Base-by-base conservation (phyloP, 1,140 invertebrate genomes). In the Dendrolimus kikuchii region DNA sequence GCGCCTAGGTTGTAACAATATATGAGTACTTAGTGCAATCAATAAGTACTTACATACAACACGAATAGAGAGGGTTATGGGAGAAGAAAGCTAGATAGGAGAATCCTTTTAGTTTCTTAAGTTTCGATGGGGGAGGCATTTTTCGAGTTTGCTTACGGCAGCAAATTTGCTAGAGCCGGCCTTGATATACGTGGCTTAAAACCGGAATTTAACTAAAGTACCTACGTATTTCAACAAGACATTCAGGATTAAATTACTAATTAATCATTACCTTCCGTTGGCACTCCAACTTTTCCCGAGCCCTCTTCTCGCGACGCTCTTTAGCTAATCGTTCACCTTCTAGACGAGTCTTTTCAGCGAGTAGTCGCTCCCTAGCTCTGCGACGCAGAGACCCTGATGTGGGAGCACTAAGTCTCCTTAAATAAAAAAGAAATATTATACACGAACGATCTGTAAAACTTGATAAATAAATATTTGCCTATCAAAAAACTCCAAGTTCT, bases 351-450 rank as follows among this genome's bases (percentile, higher is more conserved):
- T 64, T 62, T 57, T 82, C 71, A 0, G 79, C 80, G 5, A 47
- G 58, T 5, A 49, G 59, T 5, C 76, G 62, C 51, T 85, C 71
- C 1, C 74, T 66, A 5, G 71, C 72, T 36, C 74, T 63, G 9
- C 77, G 63, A 10, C 75, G 62, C 7, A 71, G 66, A 5, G 82
- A 83, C 8, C 77, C 74, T 10, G 82, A 81, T 7, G 69, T 75
- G 5, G 77, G 76, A 45, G 64, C 74, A 60, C 76, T 82, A 37
- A 83, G 54, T 57, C 76, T 71, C 65, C 79, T 86, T 49, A 7
- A 43, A 23, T 23, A 23, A 39, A 54, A 54, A 59, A 49, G n/a
- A 45, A 8, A 8, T 45, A 8, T 45, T 45, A n/a, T 45, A 9
- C 6, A 44, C 5, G 23, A 44, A n/a, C n/a, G 5, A 8, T 9